These are phyloP conservation scores for Rhagoletis zephyria DNA, from an alignment of 1,140 invertebrate species.

Conservation along the genomic window DNA sequence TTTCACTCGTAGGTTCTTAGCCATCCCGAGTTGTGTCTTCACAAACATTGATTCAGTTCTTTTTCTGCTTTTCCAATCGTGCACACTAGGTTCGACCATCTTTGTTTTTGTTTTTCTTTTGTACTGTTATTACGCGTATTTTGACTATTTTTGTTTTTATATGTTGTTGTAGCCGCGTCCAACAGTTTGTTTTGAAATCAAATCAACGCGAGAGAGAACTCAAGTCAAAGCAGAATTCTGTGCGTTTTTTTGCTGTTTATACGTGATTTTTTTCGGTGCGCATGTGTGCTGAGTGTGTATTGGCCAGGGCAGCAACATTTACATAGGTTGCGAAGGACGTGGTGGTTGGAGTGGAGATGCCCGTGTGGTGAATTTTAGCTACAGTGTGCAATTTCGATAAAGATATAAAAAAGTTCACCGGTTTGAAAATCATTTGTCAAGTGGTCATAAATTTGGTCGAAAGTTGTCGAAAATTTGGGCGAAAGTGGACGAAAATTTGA, in stretches of 20 bases:
- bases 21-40: neutral
- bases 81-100: no score
- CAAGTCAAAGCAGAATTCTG: no score
- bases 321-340: neutral
- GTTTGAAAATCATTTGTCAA: no score
- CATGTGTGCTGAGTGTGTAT: neutral
- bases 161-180: slow-evolving; percentile 15
- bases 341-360: neutral
- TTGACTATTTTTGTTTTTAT: neutral
- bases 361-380: neutral
- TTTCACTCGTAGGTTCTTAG: neutral
- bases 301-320: slow-evolving; percentile 1
- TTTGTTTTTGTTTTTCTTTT: neutral
- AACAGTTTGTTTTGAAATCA: slow-evolving; percentile 45
- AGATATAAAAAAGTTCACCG: no score
- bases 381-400: neutral
- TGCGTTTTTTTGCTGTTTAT: neutral
- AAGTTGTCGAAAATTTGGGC: no score
- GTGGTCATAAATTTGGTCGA: no score
- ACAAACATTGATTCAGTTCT: neutral
- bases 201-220: neutral
- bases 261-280: neutral
- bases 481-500: no score
- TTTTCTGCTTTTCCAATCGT: neutral
- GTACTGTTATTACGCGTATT: neutral